Evolutionary conservation across 2,888 invertebrate genomes (phyloP), one percentile per base, ranked within the genome.

Genomic region (Xylocampa areola): DNA sequence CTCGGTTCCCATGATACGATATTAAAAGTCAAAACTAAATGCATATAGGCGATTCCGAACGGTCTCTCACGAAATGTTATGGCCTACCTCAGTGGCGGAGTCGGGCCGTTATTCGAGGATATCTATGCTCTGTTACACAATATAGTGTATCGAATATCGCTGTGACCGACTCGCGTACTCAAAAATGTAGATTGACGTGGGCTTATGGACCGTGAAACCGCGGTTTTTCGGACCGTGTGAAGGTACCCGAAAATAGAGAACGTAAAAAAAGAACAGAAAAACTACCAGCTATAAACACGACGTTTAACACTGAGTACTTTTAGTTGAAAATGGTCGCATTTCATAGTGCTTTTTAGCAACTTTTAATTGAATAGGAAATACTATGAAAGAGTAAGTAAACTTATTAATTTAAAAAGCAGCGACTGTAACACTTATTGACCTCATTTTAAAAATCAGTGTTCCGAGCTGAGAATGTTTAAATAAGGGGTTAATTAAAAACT

Each of bases 41-140:
- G 74, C 71, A 67, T 70, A 73, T 74, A 77, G 68, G 68, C 58
- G 68, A 77, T 79, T 77, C 74, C 77, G 76, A 81, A 81, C 67
- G 81, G 80, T 86, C 81, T 87, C 87, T 86, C 90, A 89, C 87
- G 87, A 82, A 74, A 76, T 57, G 68, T 74, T 80, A 75, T 80
- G 79, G 83, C 85, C 87, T 88, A 87, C 90, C 86, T 84, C 90
- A 91, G 90, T 85, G 90, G 91, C 88, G 58, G 49, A 80, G 63
- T 73, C 63, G n/a, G 62, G 75, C 80, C 80, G 83, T 82, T 86
- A 88, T 84, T 79, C 74, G 80, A 81, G 77, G 81, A 87, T 86
- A 84, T 83, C 80, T 79, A 80, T 80, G 73, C 66, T 67, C 73
- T 63, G 80, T 84, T 84, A 82, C 77, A 81, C 75, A 85, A 86